phyloP scores from a whole-genome alignment of 2,888 invertebrate genomes.

The Geophilus truncorum region DNA sequence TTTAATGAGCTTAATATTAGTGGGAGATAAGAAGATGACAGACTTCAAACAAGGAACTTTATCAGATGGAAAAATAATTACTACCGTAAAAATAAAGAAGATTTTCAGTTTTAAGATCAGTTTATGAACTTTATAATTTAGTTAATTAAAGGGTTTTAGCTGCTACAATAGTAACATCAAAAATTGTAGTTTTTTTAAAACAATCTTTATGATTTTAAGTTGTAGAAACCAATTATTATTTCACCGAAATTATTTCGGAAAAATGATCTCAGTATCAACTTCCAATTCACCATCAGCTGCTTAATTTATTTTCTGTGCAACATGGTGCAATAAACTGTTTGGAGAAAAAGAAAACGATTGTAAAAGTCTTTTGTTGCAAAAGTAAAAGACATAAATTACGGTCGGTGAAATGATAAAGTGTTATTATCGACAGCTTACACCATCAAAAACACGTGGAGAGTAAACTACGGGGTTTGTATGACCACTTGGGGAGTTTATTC shows the following conservation, averaged over 20 bases:
- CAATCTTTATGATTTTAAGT: not conserved
- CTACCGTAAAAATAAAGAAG: not conserved
- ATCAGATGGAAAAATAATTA: constrained; percentile 22
- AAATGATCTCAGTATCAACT: not conserved
- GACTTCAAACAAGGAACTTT: constrained; percentile 23
- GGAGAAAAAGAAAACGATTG: not conserved
- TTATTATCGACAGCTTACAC: constrained; percentile 12
- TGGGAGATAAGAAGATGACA: not conserved
- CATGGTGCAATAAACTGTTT: not conserved
- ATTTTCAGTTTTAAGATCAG: no score
- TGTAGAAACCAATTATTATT: not conserved
- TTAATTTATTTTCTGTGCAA: not conserved
- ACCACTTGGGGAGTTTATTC: not conserved
- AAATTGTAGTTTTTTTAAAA: no score
- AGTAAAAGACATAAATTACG: not conserved
- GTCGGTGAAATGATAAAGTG: constrained; percentile 16
- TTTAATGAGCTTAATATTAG: constrained; percentile 19
- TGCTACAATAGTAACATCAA: no score
- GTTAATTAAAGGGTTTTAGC: no score
- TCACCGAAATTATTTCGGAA: no score
- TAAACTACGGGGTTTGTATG: not conserved
- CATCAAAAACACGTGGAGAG: constrained; percentile 6
- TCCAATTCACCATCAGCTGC: not conserved
- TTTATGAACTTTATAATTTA: no score
- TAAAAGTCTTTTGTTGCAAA: not conserved